Conservation (phyloP, 1,140 invertebrate genomes). For the Pogonomyrmex barbatus region DNA sequence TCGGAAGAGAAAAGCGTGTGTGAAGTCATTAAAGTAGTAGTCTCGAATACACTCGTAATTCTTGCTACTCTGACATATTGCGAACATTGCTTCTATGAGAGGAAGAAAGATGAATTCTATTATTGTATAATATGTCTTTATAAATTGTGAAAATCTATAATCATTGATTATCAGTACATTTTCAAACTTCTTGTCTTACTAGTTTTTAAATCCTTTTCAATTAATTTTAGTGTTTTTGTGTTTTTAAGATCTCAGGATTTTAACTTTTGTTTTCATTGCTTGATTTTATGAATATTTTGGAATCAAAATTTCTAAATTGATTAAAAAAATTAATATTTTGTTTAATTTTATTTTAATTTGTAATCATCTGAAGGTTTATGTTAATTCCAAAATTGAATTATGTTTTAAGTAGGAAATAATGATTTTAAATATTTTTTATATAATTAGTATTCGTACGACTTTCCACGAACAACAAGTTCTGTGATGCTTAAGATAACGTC, state of each 20-base stretch:
- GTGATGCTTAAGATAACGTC: background rate
- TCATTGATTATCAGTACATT: background rate
- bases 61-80: background rate
- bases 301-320: conserved; percentile 8
- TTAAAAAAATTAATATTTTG: background rate
- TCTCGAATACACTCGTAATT: conserved; percentile 4
- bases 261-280: background rate
- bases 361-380: background rate
- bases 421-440: background rate
- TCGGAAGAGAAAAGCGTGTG: conserved; percentile 8
- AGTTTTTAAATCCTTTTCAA: background rate
- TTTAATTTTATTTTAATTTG: background rate
- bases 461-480: background rate
- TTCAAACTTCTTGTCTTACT: background rate
- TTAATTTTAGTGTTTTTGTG: background rate
- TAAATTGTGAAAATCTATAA: background rate
- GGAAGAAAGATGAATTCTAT: background rate
- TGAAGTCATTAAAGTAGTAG: conserved; percentile 19
- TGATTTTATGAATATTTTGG: background rate
- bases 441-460: background rate
- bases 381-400: background rate
- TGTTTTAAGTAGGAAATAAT: background rate
- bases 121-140: background rate
- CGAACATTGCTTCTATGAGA: background rate
- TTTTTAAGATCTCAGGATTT: background rate